These are phyloP conservation scores for Lagorchestes hirsutus DNA, from an alignment of 2,797 vertebrate species.

Conservation along the genomic window DNA sequence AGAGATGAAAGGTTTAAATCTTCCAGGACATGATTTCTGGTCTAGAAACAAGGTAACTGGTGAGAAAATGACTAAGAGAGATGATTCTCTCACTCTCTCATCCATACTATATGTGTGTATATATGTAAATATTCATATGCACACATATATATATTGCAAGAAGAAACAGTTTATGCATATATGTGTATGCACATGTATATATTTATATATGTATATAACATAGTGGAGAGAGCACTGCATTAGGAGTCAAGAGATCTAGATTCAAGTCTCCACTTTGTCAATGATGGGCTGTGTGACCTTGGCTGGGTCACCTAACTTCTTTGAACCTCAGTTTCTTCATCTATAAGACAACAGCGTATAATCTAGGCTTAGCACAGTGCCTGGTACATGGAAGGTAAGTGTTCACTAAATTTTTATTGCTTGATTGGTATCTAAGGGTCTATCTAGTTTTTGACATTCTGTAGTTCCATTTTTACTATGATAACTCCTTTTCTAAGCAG, in stretches of 20 bases:
- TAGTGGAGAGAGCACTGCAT: not conserved
- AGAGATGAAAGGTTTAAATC: not conserved
- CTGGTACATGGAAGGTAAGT: not conserved
- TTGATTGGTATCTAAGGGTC: not conserved
- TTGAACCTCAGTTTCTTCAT: conserved; percentile 43
- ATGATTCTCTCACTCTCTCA: not conserved
- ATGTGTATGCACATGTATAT: conserved; percentile 28
- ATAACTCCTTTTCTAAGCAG: not conserved
- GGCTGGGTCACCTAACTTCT: not conserved
- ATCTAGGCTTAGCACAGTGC: not conserved
- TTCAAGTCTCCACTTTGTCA: conserved; percentile 19
- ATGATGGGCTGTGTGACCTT: not conserved
- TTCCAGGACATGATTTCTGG: not conserved
- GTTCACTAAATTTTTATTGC: not conserved
- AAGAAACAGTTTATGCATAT: conserved; percentile 45
- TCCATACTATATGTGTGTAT: conserved; percentile 9
- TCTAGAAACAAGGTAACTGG: not conserved
- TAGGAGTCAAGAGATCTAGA: not conserved
- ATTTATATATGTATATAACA: not conserved
- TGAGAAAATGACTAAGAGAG: not conserved
- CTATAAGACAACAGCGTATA: not conserved
- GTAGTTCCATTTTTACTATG: not conserved
- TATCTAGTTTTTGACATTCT: not conserved
- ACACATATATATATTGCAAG: not conserved
- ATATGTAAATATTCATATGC: not conserved